phyloP scores from a whole-genome alignment of 2,797 vertebrate species.

The Xiphophorus birchmanni region DNA sequence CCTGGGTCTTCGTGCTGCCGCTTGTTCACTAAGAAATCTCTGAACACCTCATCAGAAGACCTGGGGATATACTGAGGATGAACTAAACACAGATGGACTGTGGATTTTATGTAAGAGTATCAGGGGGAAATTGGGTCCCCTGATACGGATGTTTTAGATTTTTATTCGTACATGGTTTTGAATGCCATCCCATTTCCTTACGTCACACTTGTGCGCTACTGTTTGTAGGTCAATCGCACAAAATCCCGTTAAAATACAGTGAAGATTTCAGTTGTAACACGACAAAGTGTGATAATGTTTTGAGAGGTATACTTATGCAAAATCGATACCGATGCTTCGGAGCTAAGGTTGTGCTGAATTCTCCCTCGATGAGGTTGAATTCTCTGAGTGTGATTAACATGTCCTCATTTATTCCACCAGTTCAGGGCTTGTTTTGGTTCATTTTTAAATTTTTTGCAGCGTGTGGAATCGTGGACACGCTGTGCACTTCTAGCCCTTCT shows the following conservation, averaged over 20 bases:
- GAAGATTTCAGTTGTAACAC: not conserved
- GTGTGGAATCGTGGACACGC: conserved; percentile 24
- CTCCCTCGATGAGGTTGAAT: conserved; percentile 28
- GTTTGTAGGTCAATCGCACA: not conserved
- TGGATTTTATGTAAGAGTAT: not conserved
- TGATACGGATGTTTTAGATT: not conserved
- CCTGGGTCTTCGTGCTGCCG: not conserved
- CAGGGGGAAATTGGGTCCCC: not conserved
- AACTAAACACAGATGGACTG: not conserved
- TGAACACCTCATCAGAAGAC: not conserved
- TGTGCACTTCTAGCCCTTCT: conserved; percentile 42
- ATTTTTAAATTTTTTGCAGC: not conserved
- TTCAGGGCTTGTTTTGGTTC: conserved; percentile 11
- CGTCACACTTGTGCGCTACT: not conserved
- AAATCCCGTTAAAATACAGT: not conserved
- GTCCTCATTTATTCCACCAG: conserved; percentile 8
- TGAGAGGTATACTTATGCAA: not conserved
- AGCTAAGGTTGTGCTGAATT: conserved; percentile 9
- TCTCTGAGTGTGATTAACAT: conserved; percentile 32
- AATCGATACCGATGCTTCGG: not conserved
- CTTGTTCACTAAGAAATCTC: not conserved
- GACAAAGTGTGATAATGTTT: not conserved
- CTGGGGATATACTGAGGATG: not conserved
- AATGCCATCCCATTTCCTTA: not conserved
- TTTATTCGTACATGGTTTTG: not conserved